phyloP scores from a whole-genome alignment of 2,113 vertebrate species.

The Pardalotus punctatus region DNA sequence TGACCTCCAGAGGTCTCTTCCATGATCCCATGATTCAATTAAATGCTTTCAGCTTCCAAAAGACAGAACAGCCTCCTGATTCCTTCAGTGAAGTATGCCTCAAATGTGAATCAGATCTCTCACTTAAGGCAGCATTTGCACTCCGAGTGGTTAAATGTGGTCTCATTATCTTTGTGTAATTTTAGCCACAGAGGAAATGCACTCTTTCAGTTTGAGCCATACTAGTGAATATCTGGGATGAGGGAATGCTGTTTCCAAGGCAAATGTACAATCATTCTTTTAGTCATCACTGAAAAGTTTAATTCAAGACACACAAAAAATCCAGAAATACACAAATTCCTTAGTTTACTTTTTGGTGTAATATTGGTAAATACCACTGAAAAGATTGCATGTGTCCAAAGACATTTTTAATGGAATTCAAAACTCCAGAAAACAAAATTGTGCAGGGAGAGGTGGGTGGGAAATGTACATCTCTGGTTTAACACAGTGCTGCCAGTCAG shows the following conservation, averaged over 20 bases:
- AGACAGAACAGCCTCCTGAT: neutral
- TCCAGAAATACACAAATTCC: neutral
- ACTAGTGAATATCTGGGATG: neutral
- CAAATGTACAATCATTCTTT: neutral
- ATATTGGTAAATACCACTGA: neutral
- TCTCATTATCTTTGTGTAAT: neutral
- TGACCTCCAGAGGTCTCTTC: neutral
- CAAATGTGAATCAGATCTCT: neutral
- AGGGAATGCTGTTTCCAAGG: neutral
- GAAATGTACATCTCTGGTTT: neutral
- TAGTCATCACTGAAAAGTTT: neutral
- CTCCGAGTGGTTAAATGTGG: neutral
- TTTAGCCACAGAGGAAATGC: neutral
- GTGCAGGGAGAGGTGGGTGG: neutral
- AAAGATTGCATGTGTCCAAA: neutral
- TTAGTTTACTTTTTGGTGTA: neutral
- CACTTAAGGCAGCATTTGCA: neutral
- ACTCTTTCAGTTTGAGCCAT: neutral
- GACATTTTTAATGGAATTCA: neutral
- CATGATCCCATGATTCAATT: rapidly evolving
- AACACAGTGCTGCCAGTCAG: neutral
- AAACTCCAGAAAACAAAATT: neutral
- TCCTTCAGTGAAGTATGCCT: neutral
- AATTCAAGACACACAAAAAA: neutral
- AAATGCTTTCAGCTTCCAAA: neutral